Percentiles rank a stretch among this genome's conserved stretches.
phyloP scores from a whole-genome alignment of 2,888 invertebrate species.

The Cynaeus angustus region DNA sequence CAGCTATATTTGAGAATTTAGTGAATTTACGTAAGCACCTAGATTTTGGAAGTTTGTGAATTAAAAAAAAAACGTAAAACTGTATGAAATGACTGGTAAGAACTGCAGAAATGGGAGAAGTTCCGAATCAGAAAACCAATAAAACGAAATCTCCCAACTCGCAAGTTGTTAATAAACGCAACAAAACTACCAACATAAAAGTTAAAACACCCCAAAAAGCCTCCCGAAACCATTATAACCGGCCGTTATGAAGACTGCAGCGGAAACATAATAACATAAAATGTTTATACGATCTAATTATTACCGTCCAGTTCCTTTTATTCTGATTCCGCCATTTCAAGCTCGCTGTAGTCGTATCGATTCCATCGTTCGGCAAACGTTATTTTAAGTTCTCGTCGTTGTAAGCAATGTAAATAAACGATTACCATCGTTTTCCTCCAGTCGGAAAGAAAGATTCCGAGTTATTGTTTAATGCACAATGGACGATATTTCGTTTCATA shows the following conservation, averaged over 20 bases:
- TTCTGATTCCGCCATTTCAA: neutral
- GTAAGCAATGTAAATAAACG: conserved; percentile 1
- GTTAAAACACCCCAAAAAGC: too few relatives aligned
- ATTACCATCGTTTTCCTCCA: neutral
- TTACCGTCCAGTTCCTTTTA: neutral
- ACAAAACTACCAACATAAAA: neutral
- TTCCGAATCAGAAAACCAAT: too few relatives aligned
- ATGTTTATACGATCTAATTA: conserved; percentile 2
- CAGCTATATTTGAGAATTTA: too few relatives aligned
- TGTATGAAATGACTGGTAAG: too few relatives aligned
- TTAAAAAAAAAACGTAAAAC: too few relatives aligned
- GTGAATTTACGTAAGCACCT: too few relatives aligned
- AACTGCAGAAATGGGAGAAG: too few relatives aligned
- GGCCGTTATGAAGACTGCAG: neutral
- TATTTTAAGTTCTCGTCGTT: neutral
- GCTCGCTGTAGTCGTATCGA: conserved; percentile 5
- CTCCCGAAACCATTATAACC: neutral
- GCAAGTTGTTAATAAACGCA: neutral
- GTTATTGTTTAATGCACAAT: conserved; percentile 8
- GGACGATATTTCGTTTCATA: conserved; percentile 7
- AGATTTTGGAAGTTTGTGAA: too few relatives aligned
- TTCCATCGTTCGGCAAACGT: conserved; percentile 1
- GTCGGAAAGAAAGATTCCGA: neutral
- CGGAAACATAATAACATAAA: conserved; percentile 4
- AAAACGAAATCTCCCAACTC: too few relatives aligned